Evolutionary conservation across 2,888 invertebrate species (phyloP).

Genomic region (Tachina fera): DNA sequence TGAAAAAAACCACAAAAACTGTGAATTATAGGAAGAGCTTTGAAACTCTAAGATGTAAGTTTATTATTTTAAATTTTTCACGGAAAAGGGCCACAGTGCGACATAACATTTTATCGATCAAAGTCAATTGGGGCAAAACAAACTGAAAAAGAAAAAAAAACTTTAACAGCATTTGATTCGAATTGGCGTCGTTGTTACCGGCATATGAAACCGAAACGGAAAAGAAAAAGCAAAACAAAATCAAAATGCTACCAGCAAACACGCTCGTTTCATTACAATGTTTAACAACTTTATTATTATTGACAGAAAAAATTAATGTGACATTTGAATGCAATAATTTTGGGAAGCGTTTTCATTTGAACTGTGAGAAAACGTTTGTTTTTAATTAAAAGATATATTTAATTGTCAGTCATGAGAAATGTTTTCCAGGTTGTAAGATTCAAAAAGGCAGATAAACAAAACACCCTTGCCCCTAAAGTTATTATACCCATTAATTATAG

Average conservation of each 20-base stretch:
- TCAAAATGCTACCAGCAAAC: conserved; percentile 30
- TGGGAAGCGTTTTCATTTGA: conserved; percentile 1
- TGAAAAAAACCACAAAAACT: conserved; percentile 4
- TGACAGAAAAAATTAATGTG: conserved; percentile 61
- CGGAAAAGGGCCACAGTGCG: conserved; percentile 11
- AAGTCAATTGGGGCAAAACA: conserved; percentile 46
- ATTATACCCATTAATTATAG: too few species aligned
- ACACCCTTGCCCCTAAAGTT: too few species aligned
- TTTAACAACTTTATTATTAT: conserved; percentile 70
- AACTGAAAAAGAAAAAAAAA: background rate
- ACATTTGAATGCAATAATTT: conserved; percentile 64
- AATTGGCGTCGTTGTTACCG: conserved; percentile 60
- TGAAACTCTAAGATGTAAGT: too few species aligned
- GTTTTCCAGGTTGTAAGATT: too few species aligned
- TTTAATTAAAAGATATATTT: background rate
- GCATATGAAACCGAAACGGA: conserved; percentile 22
- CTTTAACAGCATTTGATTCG: conserved; percentile 13
- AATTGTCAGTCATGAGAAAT: background rate
- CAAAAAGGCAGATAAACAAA: too few species aligned
- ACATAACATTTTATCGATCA: conserved; percentile 42
- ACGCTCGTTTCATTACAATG: conserved; percentile 63
- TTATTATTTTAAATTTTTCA: background rate
- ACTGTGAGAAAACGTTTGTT: conserved; percentile 39
- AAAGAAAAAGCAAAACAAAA: background rate
- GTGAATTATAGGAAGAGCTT: conserved; percentile 55